Conservation (phyloP, 2,113 vertebrate genomes). For the Telmatochromis sp. region DNA sequence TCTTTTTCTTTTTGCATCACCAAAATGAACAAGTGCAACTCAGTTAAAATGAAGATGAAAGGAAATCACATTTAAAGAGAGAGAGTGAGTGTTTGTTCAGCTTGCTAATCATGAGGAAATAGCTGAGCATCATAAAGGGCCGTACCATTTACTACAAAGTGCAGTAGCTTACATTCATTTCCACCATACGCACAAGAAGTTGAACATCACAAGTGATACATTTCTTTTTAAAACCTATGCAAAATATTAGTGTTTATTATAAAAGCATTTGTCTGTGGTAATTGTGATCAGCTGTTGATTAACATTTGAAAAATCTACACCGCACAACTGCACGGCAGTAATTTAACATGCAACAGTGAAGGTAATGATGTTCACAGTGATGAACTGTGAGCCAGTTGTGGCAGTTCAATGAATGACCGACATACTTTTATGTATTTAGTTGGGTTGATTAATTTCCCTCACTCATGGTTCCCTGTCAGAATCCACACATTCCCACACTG, state of each 20-base stretch:
- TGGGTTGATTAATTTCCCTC: neutral
- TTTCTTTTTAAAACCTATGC: neutral
- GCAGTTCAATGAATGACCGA: neutral
- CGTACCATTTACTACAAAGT: neutral
- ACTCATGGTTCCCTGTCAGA: neutral
- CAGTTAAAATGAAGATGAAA: neutral
- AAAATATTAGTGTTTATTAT: neutral
- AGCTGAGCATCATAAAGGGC: neutral
- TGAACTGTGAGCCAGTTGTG: neutral
- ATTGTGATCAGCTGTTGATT: neutral
- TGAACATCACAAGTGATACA: neutral
- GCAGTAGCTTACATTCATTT: neutral
- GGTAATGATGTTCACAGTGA: neutral
- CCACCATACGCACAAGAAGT: neutral
- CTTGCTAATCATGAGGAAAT: constrained; percentile 9
- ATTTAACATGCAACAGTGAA: neutral
- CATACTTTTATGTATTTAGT: neutral
- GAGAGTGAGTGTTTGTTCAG: neutral
- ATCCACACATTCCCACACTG: constrained; percentile 16
- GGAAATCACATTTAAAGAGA: neutral
- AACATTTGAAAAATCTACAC: neutral
- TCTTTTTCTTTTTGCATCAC: neutral
- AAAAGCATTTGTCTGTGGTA: neutral
- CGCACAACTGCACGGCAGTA: neutral
- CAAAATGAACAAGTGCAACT: neutral